Evolutionary conservation across 2,888 invertebrate genomes (phyloP), one percentile per base, ranked within the genome.

Genomic region (Philaethria dido): DNA sequence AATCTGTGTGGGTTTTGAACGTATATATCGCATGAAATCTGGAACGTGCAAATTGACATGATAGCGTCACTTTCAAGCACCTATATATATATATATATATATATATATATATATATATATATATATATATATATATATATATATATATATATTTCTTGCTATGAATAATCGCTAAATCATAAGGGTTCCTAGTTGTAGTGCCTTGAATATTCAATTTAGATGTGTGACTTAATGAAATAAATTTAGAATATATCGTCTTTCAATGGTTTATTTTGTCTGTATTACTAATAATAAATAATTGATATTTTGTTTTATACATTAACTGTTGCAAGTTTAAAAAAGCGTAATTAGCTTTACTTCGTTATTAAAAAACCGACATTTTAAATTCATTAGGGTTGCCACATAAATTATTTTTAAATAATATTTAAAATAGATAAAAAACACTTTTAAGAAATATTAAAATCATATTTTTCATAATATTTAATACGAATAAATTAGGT

Each of bases 331-430:
- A 52, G 52, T 64, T 63, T 39, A 54, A 29, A 36, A 3, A 39
- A 64, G 36, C 29, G 45, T 29, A 54, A 39, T 47, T 60, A 60
- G 39, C 39, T 45, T 64, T 64, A 61, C 61, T 64, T 44, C 16
- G 39, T 42, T 55, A 36, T 64, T 62, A 44, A 64, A 68, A 29
- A 48, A 64, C 50, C 22, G 36, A 64, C 25, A 44, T 50, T 18
- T 47, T 22, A 20, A 47, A 45, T 29, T 22, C 6, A n/a, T 18
- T 33, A 63, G 54, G 54, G 54, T 22, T 63, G 45, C 44, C 25
- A 42, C 22, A 16, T 22, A 6, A 55, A 3, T 5, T n/a, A 18
- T 39, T 13, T 42, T 39, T 44, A 25, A n/a, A n/a, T n/a, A n/a
- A n/a, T n/a, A n/a, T n/a, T n/a, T n/a, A n/a, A n/a, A n/a, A n/a